Evolutionary conservation across 2,888 invertebrate genomes (phyloP).

Genomic region (Pharmacophagus antenor): DNA sequence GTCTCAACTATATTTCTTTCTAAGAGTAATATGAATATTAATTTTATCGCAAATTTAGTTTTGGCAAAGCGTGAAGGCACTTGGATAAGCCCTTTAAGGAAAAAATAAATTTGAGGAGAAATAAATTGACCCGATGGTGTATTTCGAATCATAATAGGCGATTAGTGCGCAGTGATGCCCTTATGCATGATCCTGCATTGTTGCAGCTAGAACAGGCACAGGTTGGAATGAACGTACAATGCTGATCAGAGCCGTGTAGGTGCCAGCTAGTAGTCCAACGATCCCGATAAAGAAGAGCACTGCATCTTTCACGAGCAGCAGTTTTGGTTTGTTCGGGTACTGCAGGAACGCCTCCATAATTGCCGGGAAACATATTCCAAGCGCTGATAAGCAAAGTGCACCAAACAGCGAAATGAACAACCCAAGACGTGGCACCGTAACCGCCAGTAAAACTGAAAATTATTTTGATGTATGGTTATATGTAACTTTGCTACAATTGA

Average conservation of each 20-base stretch:
- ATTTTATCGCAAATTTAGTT: constrained; percentile 31
- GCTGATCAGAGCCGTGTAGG: constrained; percentile 82
- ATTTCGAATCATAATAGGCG: background rate
- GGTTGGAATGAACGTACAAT: constrained; percentile 73
- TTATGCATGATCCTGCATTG: constrained; percentile 2
- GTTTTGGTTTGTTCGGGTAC: constrained; percentile 80
- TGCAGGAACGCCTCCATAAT: constrained; percentile 64
- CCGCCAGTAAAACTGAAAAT: constrained; percentile 86
- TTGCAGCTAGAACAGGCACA: constrained; percentile 8
- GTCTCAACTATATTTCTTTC: background rate
- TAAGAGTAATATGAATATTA: background rate
- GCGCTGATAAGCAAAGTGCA: constrained; percentile 91
- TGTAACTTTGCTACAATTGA: too few species aligned
- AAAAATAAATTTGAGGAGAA: too few species aligned
- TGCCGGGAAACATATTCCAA: constrained; percentile 94
- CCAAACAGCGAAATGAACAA: constrained; percentile 91
- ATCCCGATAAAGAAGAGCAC: constrained; percentile 82
- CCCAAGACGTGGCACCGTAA: constrained; percentile 89
- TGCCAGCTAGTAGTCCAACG: constrained; percentile 84
- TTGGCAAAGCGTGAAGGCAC: constrained; percentile 27
- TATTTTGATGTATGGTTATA: background rate
- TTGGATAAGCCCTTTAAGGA: constrained; percentile 25
- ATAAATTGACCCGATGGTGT: background rate
- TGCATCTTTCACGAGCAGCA: constrained; percentile 69
- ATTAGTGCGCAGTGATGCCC: too few species aligned